Evolutionary conservation across 2,888 invertebrate species (phyloP), one percentile per base, ranked within the genome.

Genomic region (Alviniconcha strummeri): DNA sequence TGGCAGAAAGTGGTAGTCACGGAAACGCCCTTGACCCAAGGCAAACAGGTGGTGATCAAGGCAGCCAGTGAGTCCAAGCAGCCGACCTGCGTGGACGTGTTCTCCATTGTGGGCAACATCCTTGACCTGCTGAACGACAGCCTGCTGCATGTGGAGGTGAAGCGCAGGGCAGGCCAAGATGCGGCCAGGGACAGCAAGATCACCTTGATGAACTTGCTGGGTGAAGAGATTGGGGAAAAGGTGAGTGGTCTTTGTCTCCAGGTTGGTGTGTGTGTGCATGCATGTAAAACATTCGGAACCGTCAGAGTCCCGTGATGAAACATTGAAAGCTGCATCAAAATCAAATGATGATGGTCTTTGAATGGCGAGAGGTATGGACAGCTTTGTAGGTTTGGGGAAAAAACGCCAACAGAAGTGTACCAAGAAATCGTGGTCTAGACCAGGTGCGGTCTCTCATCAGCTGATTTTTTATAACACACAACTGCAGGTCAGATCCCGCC

Each of bases 41-140:
- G 84, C 6, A 86, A 85, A 74, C 78, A 86, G 19, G 74, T 91
- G 15, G 83, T 83, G 5, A 71, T 90, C 3, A 83, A 83, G 56
- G 72, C 85, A 13, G 67, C 75, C 19, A 83, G 85, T 4, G 80
- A 82, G 36, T 82, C 86, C 8, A 55, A 64, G 15, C 69, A 87
- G 55, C 84, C 88, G 8, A 74, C 81, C 6, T 88, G 88, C 17
- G 76, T 77, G 19, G 85, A 87, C n/a, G 86, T 89, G 60, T 90
- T 89, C 80, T 79, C 79, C 17, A 85, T 87, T 80, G 74, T 90
- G 78, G 94, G 94, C 83, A 93, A 94, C 9, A 91, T 96, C 6
- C 95, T 96, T 80, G 91, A 94, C 82, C 96, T 95, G 90, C 93
- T 97, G 64, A 92, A 94, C 85, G 94, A 94, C 83, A 94, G 95